phyloP scores from a whole-genome alignment of 2,797 vertebrate species.

The Rousettus madagascariensis region DNA sequence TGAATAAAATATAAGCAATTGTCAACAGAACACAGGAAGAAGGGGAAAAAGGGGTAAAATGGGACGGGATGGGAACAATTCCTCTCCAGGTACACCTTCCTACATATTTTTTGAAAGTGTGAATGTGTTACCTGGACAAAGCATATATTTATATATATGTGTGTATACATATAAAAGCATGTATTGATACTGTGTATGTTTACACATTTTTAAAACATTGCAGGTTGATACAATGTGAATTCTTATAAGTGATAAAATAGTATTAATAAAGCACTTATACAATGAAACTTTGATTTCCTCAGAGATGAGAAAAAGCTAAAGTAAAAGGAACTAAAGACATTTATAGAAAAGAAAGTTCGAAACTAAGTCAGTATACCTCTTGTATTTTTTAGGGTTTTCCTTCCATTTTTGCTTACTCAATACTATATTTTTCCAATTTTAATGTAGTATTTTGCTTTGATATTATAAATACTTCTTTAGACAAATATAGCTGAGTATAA shows the following conservation, averaged over 20 bases:
- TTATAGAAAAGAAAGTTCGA: not conserved
- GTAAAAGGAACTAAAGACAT: conserved; percentile 8
- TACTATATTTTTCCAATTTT: conserved; percentile 11
- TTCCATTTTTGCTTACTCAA: not conserved
- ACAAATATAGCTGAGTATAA: not conserved
- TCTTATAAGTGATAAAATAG: not conserved
- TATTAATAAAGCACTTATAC: not conserved
- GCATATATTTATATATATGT: not conserved
- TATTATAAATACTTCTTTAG: conserved; percentile 29
- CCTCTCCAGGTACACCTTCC: not conserved
- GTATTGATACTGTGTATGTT: not conserved
- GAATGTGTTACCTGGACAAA: not conserved
- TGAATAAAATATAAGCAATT: not conserved
- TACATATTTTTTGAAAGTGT: not conserved
- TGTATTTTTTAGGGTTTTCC: not conserved
- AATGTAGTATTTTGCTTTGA: not conserved
- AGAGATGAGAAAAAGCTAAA: conserved; percentile 41
- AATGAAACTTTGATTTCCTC: conserved; percentile 17
- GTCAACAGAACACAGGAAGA: not conserved
- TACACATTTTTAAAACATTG: not conserved
- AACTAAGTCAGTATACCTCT: not conserved
- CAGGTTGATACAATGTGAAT: not conserved
- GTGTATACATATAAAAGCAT: not conserved
- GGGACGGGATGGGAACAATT: not conserved
- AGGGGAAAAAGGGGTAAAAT: not conserved